These are phyloP conservation scores for Galaxias olidus DNA, from an alignment of 2,797 vertebrate genomes.

Conservation along the genomic window DNA sequence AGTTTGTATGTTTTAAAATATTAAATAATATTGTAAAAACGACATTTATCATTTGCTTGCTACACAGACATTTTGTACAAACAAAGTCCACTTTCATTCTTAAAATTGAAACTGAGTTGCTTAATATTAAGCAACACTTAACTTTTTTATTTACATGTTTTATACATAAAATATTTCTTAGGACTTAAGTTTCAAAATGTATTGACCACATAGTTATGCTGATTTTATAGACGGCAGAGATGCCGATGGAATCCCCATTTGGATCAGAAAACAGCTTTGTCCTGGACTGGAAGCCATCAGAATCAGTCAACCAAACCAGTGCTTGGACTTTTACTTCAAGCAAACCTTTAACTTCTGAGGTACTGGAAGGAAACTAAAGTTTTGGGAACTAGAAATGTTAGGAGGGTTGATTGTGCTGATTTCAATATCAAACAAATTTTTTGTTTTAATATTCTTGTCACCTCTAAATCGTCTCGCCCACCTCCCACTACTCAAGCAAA, in stretches of 20 bases:
- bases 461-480: neutral
- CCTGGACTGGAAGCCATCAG: constrained; percentile 79
- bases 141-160: no score
- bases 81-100: no score
- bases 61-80: no score
- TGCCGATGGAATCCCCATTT: constrained; percentile 79
- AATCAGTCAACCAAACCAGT: constrained; percentile 54
- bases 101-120: no score
- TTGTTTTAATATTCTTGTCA: neutral
- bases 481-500: constrained; percentile 63
- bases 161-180: no score
- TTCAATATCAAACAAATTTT: neutral
- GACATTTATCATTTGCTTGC: no score
- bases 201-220: no score
- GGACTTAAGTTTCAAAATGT: no score
- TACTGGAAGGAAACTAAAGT: constrained; percentile 58
- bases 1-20: no score
- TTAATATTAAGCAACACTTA: no score
- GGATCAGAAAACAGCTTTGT: constrained; percentile 75
- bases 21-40: no score
- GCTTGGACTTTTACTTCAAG: constrained; percentile 61
- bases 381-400: neutral
- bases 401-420: neutral
- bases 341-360: constrained; percentile 83
- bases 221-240: constrained; percentile 78